Evolutionary conservation across 1,140 invertebrate genomes (phyloP), one percentile per base, ranked within the genome.

Genomic region (Ctenoplectra terminalis): DNA sequence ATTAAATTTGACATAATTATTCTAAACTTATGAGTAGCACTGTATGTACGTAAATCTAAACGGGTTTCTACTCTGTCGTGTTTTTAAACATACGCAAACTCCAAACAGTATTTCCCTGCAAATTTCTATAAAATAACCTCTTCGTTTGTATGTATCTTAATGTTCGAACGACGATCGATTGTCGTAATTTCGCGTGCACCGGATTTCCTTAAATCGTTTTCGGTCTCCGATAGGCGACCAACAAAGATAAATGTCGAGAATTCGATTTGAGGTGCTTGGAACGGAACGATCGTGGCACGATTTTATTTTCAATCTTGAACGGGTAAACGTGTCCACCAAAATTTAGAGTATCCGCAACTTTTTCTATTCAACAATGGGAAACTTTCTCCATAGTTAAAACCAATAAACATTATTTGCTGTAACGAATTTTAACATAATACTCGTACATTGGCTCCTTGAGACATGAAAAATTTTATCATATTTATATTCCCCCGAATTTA

Each of bases 191-290:
- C 64, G 40, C 8, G 20, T 58, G 75, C 75, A 56, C 64, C 75
- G 40, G 64, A 77, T 77, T 77, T 77, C 50, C 75, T 77, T 77
- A 77, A 77, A 70, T 23, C 64, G 52, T 43, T 70, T 58, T 60
- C 54, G 46, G 43, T 71, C 40, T 78, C 23, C 71, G 43, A 70
- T 78, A 15, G 17, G 23, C 66, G n/a, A 17, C 66, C 60, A 78
- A 71, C 50, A 71, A 70, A 78, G 66, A 78, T 71, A 78, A 78
- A 78, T 60, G 75, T 48, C 66, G 40, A 17, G 40, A 58, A 60
- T 23, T 60, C 31, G 40, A 43, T 71, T 78, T 70, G 58, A 77
- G 40, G 29, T 58, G 17, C 20, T 56, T 26, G 26, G 7, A 69
- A 43, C 8, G 37, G 7, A 56, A 69, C 63, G 37, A 52, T 52